These are phyloP conservation scores for Apamea epomidion DNA, from an alignment of 2,888 invertebrate species.

Conservation along the genomic window DNA sequence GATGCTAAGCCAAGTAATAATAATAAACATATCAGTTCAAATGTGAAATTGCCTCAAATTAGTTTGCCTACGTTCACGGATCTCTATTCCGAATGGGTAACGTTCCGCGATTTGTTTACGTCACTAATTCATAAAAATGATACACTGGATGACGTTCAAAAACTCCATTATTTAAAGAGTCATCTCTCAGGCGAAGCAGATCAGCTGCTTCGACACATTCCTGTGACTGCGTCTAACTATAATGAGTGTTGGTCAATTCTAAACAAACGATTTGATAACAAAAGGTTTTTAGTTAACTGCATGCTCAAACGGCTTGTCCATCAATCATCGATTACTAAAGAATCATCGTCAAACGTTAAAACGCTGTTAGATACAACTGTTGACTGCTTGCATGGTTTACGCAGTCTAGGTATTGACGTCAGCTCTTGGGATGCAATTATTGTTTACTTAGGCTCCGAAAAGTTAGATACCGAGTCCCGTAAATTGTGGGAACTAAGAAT, in stretches of 20 bases:
- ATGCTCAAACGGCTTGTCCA: not conserved
- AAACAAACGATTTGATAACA: slow-evolving; percentile 5
- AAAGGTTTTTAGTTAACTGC: not conserved
- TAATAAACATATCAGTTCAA: not conserved
- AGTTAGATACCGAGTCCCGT: no score
- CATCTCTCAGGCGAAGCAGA: not conserved
- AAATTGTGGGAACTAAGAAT: no score
- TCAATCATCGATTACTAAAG: not conserved
- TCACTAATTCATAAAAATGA: not conserved
- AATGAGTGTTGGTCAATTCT: slow-evolving; percentile 3
- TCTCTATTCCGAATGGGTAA: not conserved
- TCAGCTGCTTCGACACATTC: not conserved
- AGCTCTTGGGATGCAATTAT: not conserved
- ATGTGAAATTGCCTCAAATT: not conserved
- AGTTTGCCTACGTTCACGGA: not conserved
- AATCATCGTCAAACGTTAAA: not conserved
- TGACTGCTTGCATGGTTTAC: not conserved
- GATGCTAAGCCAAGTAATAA: not conserved
- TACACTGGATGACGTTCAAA: no score
- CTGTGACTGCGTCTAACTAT: slow-evolving; percentile 4
- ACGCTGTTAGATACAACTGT: not conserved
- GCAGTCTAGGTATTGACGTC: not conserved
- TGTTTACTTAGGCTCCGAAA: no score
- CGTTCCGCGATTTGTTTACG: not conserved
- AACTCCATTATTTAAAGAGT: not conserved